Evolutionary conservation across 2,797 vertebrate genomes (phyloP).

Genomic region (Premnoplex brunnescens): DNA sequence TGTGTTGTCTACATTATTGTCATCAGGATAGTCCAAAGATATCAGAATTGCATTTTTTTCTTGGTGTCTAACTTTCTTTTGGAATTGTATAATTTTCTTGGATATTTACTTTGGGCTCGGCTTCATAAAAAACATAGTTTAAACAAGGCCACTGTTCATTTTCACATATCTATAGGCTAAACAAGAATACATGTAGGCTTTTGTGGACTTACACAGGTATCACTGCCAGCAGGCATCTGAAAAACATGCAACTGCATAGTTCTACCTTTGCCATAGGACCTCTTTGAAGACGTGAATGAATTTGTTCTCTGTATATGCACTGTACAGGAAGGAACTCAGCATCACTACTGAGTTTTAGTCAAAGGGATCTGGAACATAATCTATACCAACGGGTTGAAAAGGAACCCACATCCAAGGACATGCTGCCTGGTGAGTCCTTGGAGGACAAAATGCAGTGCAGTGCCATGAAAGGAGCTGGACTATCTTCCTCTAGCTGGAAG

Average conservation of each 20-base stretch:
- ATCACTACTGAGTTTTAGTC: background rate
- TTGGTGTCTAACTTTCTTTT: background rate
- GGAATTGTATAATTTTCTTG: background rate
- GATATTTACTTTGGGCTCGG: background rate
- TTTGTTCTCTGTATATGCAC: background rate
- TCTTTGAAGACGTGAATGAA: background rate
- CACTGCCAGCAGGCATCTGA: background rate
- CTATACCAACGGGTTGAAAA: background rate
- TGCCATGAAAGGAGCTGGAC: fast-evolving
- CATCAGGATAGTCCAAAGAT: background rate
- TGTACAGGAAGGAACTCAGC: background rate
- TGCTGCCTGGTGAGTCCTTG: background rate
- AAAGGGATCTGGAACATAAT: background rate
- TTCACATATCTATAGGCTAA: background rate
- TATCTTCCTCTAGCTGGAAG: background rate
- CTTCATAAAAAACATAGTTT: background rate
- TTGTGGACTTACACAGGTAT: background rate
- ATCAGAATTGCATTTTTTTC: background rate
- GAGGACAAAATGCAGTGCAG: background rate
- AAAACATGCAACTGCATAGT: background rate
- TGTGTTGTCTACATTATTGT: background rate
- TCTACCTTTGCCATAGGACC: background rate
- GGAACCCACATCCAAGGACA: background rate
- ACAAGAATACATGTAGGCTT: background rate
- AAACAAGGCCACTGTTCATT: background rate